These are phyloP conservation scores for Petrocephalus zakoni DNA, from an alignment of 2,113 vertebrate species.

Conservation along the genomic window DNA sequence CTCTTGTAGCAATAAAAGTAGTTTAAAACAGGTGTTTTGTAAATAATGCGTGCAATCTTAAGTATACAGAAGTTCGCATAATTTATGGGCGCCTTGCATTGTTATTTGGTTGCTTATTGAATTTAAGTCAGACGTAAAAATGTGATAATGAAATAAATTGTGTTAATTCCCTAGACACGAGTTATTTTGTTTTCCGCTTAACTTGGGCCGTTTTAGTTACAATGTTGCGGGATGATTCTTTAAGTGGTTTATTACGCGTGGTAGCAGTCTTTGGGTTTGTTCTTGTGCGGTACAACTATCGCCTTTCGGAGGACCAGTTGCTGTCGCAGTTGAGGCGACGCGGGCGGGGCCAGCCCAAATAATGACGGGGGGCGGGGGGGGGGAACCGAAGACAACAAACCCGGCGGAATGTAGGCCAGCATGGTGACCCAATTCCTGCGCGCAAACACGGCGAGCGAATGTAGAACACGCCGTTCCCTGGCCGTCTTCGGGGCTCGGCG, in stretches of 20 bases:
- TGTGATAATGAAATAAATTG: neutral
- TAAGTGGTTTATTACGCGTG: neutral
- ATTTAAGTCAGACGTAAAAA: neutral
- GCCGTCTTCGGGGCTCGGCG: slow-evolving; percentile 28
- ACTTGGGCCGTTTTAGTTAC: neutral
- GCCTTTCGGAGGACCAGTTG: slow-evolving; percentile 1
- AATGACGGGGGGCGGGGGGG: slow-evolving; percentile 37
- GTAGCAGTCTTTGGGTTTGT: neutral
- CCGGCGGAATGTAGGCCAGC: slow-evolving; percentile 50
- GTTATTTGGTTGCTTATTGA: neutral
- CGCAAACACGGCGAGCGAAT: slow-evolving; percentile 33
- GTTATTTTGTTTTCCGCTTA: neutral
- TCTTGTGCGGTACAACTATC: neutral
- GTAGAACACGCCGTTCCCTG: slow-evolving; percentile 35
- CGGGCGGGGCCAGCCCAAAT: slow-evolving; percentile 40
- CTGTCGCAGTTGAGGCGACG: slow-evolving; percentile 30
- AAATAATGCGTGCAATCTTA: neutral
- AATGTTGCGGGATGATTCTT: neutral
- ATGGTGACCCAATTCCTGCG: slow-evolving; percentile 47
- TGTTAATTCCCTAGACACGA: neutral
- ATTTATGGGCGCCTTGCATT: neutral
- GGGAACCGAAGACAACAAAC: slow-evolving; percentile 50
- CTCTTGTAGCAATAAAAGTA: neutral
- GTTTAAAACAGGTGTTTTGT: slow-evolving; percentile 1
- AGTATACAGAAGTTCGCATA: neutral